Evolutionary conservation across 1,140 invertebrate species (phyloP), one percentile per base, ranked within the genome.

Genomic region (Planococcus citri): DNA sequence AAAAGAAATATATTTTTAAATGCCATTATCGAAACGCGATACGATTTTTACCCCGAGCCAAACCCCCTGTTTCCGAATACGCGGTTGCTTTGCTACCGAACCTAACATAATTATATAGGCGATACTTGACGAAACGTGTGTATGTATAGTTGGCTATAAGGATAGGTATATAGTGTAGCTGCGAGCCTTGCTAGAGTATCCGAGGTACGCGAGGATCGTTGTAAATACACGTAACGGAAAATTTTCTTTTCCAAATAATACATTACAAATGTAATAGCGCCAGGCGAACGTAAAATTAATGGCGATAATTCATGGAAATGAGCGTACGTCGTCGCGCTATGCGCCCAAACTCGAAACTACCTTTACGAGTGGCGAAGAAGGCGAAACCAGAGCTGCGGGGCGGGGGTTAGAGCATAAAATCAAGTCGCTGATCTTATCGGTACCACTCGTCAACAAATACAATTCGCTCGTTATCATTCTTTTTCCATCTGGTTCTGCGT

Each of bases 231-330:
- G n/a, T 17, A 51, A 51, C 6, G 41, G 41, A 17, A 51, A 51
- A 51, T 51, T 51, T 51, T 51, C 41, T 51, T 51, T 51, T 51
- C 41, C 41, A 51, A 51, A 51, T 51, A 51, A 51, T 51, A 51
- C 41, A 51, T 51, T 51, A 51, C 41, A 51, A 51, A 51, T 51
- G 41, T 51, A 51, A 51, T 51, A 20, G 6, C 41, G 6, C 10
- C n/a, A n/a, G n/a, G 41, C 12, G 41, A 51, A 51, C 6, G 41
- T 51, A 51, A 20, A 51, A 51, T 51, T 51, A 51, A 51, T 51
- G 41, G 41, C 41, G 41, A 51, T 51, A 51, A 51, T 51, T 51
- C 41, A 51, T 51, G 41, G 41, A 51, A 51, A 51, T 51, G 6
- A 51, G 6, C 41, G 41, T 51, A 51, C 41, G 17, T 17, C 6